Evolutionary conservation across 2,888 invertebrate genomes (phyloP).

Genomic region (Pseudococcus jackbeardsleyi): DNA sequence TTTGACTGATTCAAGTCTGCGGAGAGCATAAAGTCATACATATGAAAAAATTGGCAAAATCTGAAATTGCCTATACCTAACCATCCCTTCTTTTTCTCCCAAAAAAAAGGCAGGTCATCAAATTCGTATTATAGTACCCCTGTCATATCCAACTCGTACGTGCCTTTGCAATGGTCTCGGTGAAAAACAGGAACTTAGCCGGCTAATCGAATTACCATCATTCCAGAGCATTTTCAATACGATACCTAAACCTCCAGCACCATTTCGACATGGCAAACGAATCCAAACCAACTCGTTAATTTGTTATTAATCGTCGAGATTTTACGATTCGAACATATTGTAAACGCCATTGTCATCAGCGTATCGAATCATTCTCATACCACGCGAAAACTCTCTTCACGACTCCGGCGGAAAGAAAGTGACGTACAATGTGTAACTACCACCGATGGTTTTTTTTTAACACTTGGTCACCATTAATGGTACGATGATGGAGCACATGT

Average conservation of each 20-base stretch:
- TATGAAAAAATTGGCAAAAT: too few species aligned
- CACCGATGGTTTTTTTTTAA: conserved; percentile 24
- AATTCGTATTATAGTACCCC: too few species aligned
- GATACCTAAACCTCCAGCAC: not conserved
- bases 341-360: conserved; percentile 11
- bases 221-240: too few species aligned
- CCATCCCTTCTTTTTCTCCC: too few species aligned
- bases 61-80: too few species aligned
- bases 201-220: too few species aligned
- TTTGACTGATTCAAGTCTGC: too few species aligned
- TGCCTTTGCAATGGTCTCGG: too few species aligned
- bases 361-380: not conserved
- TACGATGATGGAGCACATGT: conserved; percentile 28
- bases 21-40: too few species aligned
- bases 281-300: not conserved
- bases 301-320: not conserved
- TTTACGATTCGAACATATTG: not conserved
- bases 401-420: not conserved
- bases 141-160: too few species aligned
- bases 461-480: conserved; percentile 60
- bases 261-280: conserved; percentile 16
- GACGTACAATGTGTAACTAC: not conserved
- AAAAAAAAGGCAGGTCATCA: too few species aligned
- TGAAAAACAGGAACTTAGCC: too few species aligned
- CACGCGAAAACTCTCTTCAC: not conserved